Evolutionary conservation across 2,113 vertebrate species (phyloP), one percentile per base, ranked within the genome.

Genomic region (Abramis brama): DNA sequence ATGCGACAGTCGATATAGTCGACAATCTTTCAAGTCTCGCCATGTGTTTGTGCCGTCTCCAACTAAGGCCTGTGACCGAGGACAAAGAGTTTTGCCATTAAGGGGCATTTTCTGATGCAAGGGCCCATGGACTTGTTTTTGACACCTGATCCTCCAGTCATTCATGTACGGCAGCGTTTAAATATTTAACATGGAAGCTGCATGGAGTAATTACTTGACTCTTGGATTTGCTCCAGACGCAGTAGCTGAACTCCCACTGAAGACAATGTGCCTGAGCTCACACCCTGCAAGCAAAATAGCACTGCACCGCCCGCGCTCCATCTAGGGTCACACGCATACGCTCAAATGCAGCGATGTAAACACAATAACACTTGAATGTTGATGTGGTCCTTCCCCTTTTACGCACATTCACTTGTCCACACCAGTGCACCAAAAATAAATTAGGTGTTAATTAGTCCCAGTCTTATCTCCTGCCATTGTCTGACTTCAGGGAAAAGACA

Each of bases 111-210:
- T 92, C 84, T 79, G 78, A 86, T 78, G 84, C 85, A 55, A 64
- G n/a, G 78, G 83, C 84, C 74, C 73, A 89, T 82, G 78, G n/a
- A 74, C 79, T 43, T 91, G 90, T 87, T 91, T 93, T 90, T 91
- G 93, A 94, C 94, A 95, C 92, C 68, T 12, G 92, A 95, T 81
- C 86, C 90, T 79, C 8, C 21, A 55, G 84, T 89, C 88, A 85
- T 91, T 93, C 90, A 88, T 90, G 90, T 92, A 91, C 62, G 77
- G 90, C 91, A 68, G 87, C 57, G 83, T 89, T 94, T 95, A 94
- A 95, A 95, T 95, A 94, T 94, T 95, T 94, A 90, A 94, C 93
- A 93, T 55, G 89, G 91, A 91, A 87, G 89, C 79, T 86, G 82
- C 86, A 92, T 92, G 90, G 81, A 89, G 91, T 93, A 91, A 94